Evolutionary conservation across 1,140 invertebrate genomes (phyloP).

Genomic region (Nebria ingens): DNA sequence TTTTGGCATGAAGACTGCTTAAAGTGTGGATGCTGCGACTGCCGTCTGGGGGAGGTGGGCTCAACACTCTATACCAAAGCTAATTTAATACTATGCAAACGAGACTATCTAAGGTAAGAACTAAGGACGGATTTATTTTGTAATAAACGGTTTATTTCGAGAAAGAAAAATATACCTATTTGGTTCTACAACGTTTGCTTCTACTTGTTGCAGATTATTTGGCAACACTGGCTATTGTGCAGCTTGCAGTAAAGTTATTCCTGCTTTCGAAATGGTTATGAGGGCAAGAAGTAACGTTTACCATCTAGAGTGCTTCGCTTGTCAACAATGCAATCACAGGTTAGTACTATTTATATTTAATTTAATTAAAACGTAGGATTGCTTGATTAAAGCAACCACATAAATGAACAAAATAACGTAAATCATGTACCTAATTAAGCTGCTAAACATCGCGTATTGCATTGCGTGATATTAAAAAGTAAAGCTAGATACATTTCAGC

Average conservation of each 20-base stretch:
- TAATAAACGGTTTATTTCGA: neutral
- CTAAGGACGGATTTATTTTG: neutral
- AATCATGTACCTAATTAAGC: neutral
- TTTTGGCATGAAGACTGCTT: constrained; percentile 98
- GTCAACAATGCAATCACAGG: constrained; percentile 97
- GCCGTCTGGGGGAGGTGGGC: constrained; percentile 92
- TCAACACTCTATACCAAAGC: constrained; percentile 93
- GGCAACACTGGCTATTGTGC: constrained; percentile 88
- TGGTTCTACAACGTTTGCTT: neutral
- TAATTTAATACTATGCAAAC: constrained; percentile 93
- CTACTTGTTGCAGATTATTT: constrained; percentile 56
- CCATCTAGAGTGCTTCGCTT: constrained; percentile 96
- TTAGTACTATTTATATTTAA: too few relatives aligned
- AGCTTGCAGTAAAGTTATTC: constrained; percentile 92
- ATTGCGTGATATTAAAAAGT: too few relatives aligned
- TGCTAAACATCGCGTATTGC: neutral
- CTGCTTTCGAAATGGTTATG: constrained; percentile 99
- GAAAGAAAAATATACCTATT: constrained; percentile 1
- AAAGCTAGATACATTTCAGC: too few relatives aligned
- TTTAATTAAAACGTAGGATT: too few relatives aligned
- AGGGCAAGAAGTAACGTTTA: constrained; percentile 92
- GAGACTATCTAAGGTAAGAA: constrained; percentile 88
- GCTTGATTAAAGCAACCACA: too few relatives aligned
- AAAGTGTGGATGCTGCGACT: constrained; percentile 95
- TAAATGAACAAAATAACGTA: neutral